Base-by-base conservation (phyloP, 2,113 vertebrate species). In the Xenus cinereus region DNA sequence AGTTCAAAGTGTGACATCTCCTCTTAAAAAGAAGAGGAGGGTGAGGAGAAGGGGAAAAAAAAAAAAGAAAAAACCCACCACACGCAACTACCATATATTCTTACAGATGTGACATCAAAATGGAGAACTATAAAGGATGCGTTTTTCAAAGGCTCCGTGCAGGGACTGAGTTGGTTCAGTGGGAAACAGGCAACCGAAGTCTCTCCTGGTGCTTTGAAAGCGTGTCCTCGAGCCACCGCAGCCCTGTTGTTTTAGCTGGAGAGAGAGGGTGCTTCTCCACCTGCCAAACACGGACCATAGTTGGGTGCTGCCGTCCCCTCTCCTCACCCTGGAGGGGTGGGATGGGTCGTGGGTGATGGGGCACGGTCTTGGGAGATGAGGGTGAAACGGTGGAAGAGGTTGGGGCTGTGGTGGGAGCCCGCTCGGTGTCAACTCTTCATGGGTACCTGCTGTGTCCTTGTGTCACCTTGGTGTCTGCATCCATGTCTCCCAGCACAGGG, bases 101-200 rank as follows among this genome's bases (percentile, higher is more conserved):
- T 96, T 94, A 97, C 87, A 94, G 96, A 97, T 87, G 94, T 84
- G 91, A 97, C 96, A 98, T 98, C 97, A 97, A 98, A 97, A 94
- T 95, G 46, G 62, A 11, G 89, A 97, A 97, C 96, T 97, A 95
- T 96, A 97, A 97, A 98, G 94, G 97, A 90, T 12, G 23, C 9
- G 5, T 83, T 93, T 68, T 95, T 93, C 90, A 93, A 95, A 97
- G 92, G 8, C 51, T 86, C 13, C 13, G 3, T 73, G 28, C 51
- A 26, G 86, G 93, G 95, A 64, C 15, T 53, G 80, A 63, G 92
- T 91, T 81, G 95, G 78, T 97, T 97, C 87, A n/a, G 93, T 62
- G 75, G 83, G 85, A 90, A 84, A 39, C 8, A 7, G 32, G 79
- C 51, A 30, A 50, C 51, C 35, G 4, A 22, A 87, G 77, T 60